phyloP scores from a whole-genome alignment of 2,113 vertebrate species.

The Danionella cerebrum region DNA sequence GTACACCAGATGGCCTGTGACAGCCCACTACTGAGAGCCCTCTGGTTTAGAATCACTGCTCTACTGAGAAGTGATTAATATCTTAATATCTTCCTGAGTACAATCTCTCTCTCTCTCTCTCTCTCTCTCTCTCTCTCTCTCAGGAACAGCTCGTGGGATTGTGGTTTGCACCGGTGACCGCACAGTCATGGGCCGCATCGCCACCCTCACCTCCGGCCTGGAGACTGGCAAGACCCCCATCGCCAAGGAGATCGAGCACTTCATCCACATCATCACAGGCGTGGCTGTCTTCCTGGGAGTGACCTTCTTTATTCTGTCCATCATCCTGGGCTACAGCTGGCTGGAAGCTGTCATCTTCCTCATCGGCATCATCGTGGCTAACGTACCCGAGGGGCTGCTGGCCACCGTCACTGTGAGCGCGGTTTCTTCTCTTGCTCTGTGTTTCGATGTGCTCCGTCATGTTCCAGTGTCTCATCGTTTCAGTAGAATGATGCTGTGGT shows the following conservation, averaged over 20 bases:
- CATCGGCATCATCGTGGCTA: slow-evolving; percentile 88
- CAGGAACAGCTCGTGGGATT: slow-evolving; percentile 82
- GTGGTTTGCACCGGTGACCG: slow-evolving; percentile 82
- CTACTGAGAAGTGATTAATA: too few relatives aligned
- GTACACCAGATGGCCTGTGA: too few relatives aligned
- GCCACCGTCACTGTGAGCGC: slow-evolving; percentile 84
- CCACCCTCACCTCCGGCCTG: slow-evolving; percentile 82
- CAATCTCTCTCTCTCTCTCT: background rate
- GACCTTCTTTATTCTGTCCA: slow-evolving; percentile 77
- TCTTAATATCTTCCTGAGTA: too few relatives aligned
- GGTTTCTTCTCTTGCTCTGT: background rate
- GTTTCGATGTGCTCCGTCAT: background rate
- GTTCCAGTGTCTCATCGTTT: background rate
- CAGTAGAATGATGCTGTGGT: too few relatives aligned
- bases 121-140: background rate
- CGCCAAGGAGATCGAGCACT: slow-evolving; percentile 85
- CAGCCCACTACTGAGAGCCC: too few relatives aligned
- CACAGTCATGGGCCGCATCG: slow-evolving; percentile 87
- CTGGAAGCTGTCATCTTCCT: slow-evolving; percentile 89
- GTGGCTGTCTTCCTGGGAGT: slow-evolving; percentile 84
- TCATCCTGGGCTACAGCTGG: slow-evolving; percentile 78
- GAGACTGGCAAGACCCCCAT: slow-evolving; percentile 88
- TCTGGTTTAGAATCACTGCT: too few relatives aligned
- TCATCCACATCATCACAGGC: slow-evolving; percentile 86
- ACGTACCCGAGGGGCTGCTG: slow-evolving; percentile 84